Base-by-base conservation (phyloP, 2,113 vertebrate genomes). In the Seriola aureovittata region DNA sequence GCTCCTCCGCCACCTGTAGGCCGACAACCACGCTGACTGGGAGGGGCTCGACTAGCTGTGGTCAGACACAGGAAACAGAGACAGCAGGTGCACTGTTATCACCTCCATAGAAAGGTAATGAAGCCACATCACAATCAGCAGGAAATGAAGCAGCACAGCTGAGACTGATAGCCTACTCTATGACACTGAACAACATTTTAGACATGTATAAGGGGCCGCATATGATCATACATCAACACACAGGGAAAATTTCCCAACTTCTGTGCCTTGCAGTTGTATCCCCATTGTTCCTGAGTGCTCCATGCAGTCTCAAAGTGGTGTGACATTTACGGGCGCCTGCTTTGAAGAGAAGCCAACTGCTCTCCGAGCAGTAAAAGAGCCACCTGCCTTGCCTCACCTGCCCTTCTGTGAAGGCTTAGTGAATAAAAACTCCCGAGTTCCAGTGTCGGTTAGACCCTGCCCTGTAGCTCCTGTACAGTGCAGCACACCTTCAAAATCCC, bases 341-440 rank as follows among this genome's bases (percentile, higher is more conserved):
- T 93, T 94, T 94, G 93, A 93, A 91, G 92, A 89, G 89, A 38
- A 87, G 93, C 92, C 93, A 93, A 93, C 87, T 80, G 88, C 92
- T 92, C 87, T 87, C 78, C 8, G 19, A 81, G 89, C 84, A 60
- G 92, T 91, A 90, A 93, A 93, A 90, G 82, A 91, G 84, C 89
- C 94, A 94, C 94, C 94, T 94, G 94, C 90, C 88, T 90, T 5
- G 72, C 89, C 89, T 94, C 93, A 94, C 93, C 94, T 94, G 94
- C 91, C 90, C 85, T 92, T 88, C 88, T 92, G 91, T 80, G 75
- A 81, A 17, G 82, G 85, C 88, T 94, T 88, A 87, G 87, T 60
- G 85, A 90, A 90, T 87, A 87, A 89, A 90, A 87, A 90, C 74
- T 76, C 74, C 84, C 34, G n/a, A 75, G 78, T 85, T 77, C 52